Conservation (phyloP, 2,888 invertebrate genomes). For the Parasteatoda lunata region DNA sequence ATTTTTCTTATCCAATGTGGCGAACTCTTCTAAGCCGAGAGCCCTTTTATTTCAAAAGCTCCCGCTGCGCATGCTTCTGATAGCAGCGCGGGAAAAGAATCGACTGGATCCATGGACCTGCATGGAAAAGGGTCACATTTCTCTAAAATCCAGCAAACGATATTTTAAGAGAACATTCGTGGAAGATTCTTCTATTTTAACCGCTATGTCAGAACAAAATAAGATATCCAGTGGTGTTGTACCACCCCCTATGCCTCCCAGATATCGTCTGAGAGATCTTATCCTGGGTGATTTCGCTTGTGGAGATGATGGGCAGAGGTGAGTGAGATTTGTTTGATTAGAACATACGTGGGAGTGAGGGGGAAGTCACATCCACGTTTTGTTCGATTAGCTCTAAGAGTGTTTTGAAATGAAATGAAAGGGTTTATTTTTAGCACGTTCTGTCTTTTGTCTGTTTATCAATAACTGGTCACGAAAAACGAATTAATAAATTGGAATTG, state of each 20-base stretch:
- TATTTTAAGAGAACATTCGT: neutral
- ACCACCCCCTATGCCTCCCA: constrained; percentile 78
- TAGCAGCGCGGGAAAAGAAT: constrained; percentile 54
- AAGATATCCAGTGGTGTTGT: constrained; percentile 74
- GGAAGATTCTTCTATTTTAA: neutral
- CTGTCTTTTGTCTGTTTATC: too few species aligned
- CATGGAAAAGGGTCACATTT: constrained; percentile 57
- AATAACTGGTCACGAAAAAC: too few species aligned
- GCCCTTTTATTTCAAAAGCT: neutral
- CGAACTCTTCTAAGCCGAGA: too few species aligned
- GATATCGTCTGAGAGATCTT: constrained; percentile 85
- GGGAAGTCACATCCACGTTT: neutral
- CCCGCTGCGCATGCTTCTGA: constrained; percentile 1
- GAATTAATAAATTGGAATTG: too few species aligned
- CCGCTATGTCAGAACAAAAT: constrained; percentile 32
- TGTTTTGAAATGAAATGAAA: neutral
- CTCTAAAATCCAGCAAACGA: constrained; percentile 15
- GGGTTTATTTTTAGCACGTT: neutral
- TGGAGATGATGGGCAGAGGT: constrained; percentile 87
- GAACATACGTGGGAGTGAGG: neutral
- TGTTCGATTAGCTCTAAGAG: neutral
- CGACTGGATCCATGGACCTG: neutral
- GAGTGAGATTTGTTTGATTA: constrained; percentile 72
- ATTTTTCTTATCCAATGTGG: too few species aligned
- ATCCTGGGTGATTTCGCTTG: constrained; percentile 85